phyloP scores from a whole-genome alignment of 2,888 invertebrate species.

The Protonemura montana region DNA sequence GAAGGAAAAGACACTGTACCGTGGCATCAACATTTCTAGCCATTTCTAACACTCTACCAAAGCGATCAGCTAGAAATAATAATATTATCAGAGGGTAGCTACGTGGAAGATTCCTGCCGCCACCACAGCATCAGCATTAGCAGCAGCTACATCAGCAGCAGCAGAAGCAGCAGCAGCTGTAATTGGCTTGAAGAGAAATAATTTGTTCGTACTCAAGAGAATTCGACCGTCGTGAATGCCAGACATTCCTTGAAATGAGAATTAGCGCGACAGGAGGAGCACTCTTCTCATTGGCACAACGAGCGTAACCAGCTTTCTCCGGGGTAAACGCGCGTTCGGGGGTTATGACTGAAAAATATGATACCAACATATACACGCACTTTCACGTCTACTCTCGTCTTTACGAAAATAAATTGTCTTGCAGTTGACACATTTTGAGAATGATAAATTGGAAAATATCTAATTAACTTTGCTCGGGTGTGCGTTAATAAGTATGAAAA shows the following conservation, averaged over 20 bases:
- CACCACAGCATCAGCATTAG: neutral
- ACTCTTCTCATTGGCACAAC: neutral
- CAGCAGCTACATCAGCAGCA: neutral
- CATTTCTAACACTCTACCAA: neutral
- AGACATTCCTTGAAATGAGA: conserved; percentile 16
- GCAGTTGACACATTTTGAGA: conserved; percentile 27
- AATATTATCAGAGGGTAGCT: neutral
- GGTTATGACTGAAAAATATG: neutral
- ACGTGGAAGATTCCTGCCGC: neutral
- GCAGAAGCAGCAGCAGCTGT: conserved; percentile 13
- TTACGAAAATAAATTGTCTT: conserved; percentile 29
- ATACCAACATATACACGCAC: neutral
- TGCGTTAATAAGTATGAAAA: neutral
- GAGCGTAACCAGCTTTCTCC: neutral
- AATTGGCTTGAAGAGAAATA: conserved; percentile 37
- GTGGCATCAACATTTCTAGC: neutral
- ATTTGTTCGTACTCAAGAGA: conserved; percentile 26
- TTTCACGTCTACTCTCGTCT: neutral
- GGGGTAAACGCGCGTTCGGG: neutral
- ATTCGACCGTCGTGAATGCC: conserved; percentile 12
- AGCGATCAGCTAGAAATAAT: neutral
- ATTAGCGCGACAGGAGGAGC: neutral
- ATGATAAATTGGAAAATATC: conserved; percentile 39
- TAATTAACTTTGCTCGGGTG: conserved; percentile 19
- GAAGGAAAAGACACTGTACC: neutral